Conservation (phyloP, 2,888 invertebrate species). For the Parascotia fuliginaria region DNA sequence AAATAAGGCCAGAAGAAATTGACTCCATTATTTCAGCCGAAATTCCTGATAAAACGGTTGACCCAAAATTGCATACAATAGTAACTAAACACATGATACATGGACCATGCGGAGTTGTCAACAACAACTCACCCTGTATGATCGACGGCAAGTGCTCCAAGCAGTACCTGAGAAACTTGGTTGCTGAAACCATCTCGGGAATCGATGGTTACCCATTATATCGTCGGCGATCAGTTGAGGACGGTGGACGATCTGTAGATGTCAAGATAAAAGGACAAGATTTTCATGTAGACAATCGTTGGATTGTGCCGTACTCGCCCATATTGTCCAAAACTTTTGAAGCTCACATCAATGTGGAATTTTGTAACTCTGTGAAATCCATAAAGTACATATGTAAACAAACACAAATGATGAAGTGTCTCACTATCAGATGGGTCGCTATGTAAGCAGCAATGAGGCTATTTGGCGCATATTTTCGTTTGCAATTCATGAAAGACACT, state of each 20-base stretch:
- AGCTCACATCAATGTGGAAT: too few relatives aligned
- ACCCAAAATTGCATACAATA: not conserved
- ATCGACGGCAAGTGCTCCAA: too few relatives aligned
- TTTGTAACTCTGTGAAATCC: too few relatives aligned
- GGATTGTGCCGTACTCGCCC: slow-evolving; percentile 15
- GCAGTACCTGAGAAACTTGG: too few relatives aligned
- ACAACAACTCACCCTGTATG: slow-evolving; percentile 11
- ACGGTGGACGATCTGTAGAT: slow-evolving; percentile 10
- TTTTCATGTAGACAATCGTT: slow-evolving; percentile 15
- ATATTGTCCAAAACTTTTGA: slow-evolving; percentile 1
- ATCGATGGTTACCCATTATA: slow-evolving; percentile 9
- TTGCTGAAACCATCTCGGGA: slow-evolving; percentile 3
- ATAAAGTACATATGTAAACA: too few relatives aligned
- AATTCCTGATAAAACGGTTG: not conserved
- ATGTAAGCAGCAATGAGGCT: slow-evolving; percentile 19
- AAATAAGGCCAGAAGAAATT: not conserved
- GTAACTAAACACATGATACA: slow-evolving; percentile 1
- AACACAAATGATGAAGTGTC: slow-evolving; percentile 23
- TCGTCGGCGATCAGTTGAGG: not conserved
- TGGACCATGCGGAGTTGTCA: slow-evolving; percentile 2
- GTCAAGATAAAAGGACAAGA: slow-evolving; percentile 11
- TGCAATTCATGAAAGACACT: slow-evolving; percentile 27
- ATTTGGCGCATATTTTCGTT: slow-evolving; percentile 25
- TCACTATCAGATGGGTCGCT: slow-evolving; percentile 15
- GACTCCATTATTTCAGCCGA: not conserved